phyloP scores from a whole-genome alignment of 2,888 invertebrate genomes.

The Thecocarcelia acutangulata region DNA sequence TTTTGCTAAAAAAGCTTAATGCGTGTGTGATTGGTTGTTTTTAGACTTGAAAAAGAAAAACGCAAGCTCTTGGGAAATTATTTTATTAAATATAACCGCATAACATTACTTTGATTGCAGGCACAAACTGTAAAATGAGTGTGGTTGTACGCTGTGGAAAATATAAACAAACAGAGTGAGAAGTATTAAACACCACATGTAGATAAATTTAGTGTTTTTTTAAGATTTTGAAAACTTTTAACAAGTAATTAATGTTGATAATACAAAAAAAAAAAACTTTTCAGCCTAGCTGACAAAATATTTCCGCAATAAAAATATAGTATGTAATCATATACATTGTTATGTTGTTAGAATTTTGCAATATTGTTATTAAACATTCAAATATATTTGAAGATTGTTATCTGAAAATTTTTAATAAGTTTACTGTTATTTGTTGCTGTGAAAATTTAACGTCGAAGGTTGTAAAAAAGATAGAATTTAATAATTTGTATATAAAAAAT shows the following conservation, averaged over 20 bases:
- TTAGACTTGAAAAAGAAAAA: constrained; percentile 47
- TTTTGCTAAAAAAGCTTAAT: constrained; percentile 31
- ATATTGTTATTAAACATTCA: too few species aligned
- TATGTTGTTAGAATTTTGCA: too few species aligned
- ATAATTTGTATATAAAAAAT: too few species aligned
- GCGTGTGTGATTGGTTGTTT: background rate
- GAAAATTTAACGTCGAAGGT: too few species aligned
- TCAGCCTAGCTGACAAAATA: too few species aligned
- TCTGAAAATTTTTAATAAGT: too few species aligned
- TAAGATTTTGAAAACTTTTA: background rate
- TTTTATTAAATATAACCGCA: constrained; percentile 73
- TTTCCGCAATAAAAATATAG: too few species aligned
- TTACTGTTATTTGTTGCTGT: too few species aligned
- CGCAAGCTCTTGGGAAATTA: constrained; percentile 72
- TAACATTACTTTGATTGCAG: constrained; percentile 71
- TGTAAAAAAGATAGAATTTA: too few species aligned
- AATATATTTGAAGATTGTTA: too few species aligned
- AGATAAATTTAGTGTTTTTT: background rate
- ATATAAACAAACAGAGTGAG: background rate
- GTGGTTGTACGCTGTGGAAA: background rate
- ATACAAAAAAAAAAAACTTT: too few species aligned
- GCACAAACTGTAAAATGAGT: constrained; percentile 58
- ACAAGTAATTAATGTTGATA: background rate
- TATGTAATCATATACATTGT: too few species aligned
- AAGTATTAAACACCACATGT: background rate